Evolutionary conservation across 2,113 vertebrate species (phyloP).

Genomic region (Tupaia chinensis): DNA sequence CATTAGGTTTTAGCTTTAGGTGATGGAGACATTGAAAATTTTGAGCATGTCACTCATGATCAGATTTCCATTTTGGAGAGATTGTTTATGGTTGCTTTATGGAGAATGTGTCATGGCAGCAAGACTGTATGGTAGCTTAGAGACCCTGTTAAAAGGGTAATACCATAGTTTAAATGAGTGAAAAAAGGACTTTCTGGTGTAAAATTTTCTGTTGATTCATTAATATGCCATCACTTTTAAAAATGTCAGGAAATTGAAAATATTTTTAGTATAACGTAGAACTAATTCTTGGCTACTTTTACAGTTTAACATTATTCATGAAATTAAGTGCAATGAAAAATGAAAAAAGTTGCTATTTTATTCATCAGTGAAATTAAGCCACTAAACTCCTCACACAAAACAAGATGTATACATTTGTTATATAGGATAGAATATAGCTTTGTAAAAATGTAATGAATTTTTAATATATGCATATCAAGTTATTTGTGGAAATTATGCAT

Average conservation of each 20-base stretch:
- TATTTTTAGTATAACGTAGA: conserved; percentile 58
- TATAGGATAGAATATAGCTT: conserved; percentile 6
- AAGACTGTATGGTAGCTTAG: background rate
- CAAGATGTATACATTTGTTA: conserved; percentile 35
- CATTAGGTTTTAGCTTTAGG: background rate
- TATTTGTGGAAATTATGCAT: conserved; percentile 57
- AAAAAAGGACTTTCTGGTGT: conserved; percentile 46
- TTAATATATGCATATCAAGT: background rate
- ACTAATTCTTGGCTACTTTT: conserved; percentile 61
- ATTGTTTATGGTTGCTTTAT: conserved; percentile 42
- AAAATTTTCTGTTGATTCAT: conserved; percentile 43
- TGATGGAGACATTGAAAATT: background rate
- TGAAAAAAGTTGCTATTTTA: conserved; percentile 54
- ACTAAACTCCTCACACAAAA: background rate
- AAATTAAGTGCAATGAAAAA: conserved; percentile 58
- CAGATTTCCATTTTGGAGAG: conserved; percentile 41
- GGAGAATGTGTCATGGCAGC: background rate
- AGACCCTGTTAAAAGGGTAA: background rate
- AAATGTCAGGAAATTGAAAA: conserved; percentile 62
- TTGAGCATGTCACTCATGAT: background rate
- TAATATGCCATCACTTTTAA: conserved; percentile 46
- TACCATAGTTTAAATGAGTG: conserved; percentile 17
- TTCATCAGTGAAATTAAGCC: conserved; percentile 57
- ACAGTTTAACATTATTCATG: conserved; percentile 63
- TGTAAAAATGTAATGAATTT: conserved; percentile 38